Percentiles rank a stretch among this genome's conserved stretches.
phyloP scores from a whole-genome alignment of 2,113 vertebrate species.

The Phocoena phocoena region DNA sequence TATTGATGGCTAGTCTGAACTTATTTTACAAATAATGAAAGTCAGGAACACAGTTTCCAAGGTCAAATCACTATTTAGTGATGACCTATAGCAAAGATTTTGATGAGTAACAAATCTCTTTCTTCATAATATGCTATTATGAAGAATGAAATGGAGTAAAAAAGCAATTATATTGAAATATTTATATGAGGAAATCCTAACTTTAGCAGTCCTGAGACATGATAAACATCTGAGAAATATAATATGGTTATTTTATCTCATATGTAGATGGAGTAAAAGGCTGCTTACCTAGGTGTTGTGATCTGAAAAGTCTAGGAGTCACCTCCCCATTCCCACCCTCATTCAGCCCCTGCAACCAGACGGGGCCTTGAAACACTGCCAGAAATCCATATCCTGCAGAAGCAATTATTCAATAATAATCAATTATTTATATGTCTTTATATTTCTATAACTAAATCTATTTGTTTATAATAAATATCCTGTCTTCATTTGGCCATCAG shows the following conservation, averaged over 20 bases:
- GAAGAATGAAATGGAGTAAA: constrained; percentile 15
- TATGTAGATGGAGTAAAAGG: not conserved
- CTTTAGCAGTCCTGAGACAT: not conserved
- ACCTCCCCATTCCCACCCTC: not conserved
- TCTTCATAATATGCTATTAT: not conserved
- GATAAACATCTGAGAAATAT: not conserved
- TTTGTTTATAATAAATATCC: not conserved
- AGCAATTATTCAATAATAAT: not conserved
- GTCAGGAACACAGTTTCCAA: not conserved
- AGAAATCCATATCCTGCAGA: not conserved
- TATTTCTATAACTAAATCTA: not conserved
- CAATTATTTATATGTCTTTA: not conserved
- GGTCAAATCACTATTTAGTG: not conserved
- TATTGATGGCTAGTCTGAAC: not conserved
- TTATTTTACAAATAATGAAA: not conserved
- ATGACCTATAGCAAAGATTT: not conserved
- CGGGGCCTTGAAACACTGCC: not conserved
- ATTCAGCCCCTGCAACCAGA: not conserved
- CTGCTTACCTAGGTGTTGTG: not conserved
- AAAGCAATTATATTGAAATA: not conserved
- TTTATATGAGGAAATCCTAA: not conserved
- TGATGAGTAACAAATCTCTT: not conserved
- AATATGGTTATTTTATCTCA: not conserved
- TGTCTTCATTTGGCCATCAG: not conserved
- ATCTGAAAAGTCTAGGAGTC: not conserved